Conservation (phyloP, 2,888 invertebrate species). For the Panopea generosa region DNA sequence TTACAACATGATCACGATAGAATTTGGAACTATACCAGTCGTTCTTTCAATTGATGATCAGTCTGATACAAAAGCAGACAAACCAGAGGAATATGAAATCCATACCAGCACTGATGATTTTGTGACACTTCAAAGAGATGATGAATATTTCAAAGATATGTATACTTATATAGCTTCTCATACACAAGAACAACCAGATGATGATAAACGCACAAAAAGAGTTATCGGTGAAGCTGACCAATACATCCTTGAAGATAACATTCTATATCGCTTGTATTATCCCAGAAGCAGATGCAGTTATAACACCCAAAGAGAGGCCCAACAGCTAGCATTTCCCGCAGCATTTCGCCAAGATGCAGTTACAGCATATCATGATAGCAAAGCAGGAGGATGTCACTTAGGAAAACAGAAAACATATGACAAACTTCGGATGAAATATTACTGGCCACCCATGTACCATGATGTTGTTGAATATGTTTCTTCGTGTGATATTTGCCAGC, state of each 20-base stretch:
- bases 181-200: neutral
- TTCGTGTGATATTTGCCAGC: conserved; percentile 46
- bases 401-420: conserved; percentile 9
- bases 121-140: too few species aligned
- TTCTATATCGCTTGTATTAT: conserved; percentile 21
- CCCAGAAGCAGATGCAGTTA: conserved; percentile 14
- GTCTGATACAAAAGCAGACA: too few species aligned
- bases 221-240: conserved; percentile 5
- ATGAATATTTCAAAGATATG: too few species aligned
- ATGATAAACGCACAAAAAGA: neutral
- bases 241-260: neutral
- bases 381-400: conserved; percentile 43
- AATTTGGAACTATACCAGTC: too few species aligned
- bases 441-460: conserved; percentile 43
- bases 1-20: too few species aligned
- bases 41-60: too few species aligned
- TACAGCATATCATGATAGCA: conserved; percentile 37
- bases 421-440: conserved; percentile 32
- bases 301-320: conserved; percentile 16
- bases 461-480: conserved; percentile 37
- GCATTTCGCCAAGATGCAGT: conserved; percentile 24
- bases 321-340: conserved; percentile 46
- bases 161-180: too few species aligned
- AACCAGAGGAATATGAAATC: too few species aligned
- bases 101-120: too few species aligned